Evolutionary conservation across 2,113 vertebrate genomes (phyloP).

Genomic region (Microcebus tavaratra): DNA sequence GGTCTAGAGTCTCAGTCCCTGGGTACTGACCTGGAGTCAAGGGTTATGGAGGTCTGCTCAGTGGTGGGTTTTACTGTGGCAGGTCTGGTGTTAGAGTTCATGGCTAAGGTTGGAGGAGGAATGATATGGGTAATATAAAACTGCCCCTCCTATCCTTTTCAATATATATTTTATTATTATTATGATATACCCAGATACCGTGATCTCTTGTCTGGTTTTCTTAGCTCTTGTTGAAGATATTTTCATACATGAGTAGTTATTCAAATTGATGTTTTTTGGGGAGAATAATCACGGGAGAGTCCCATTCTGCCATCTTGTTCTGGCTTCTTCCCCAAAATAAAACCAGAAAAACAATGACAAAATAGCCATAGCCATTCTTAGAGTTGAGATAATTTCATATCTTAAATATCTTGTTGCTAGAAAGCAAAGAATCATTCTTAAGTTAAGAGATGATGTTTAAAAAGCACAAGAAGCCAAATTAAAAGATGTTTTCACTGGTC

Average conservation of each 20-base stretch:
- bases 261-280: neutral
- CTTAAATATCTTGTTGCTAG: neutral
- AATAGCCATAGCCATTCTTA: neutral
- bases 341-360: neutral
- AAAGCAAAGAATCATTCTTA: neutral
- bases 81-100: too few species aligned
- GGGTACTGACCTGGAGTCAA: neutral
- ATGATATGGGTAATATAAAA: too few species aligned
- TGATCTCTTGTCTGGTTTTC: neutral
- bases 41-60: too few species aligned
- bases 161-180: too few species aligned
- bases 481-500: neutral
- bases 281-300: neutral
- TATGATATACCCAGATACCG: neutral
- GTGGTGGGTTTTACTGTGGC: too few species aligned
- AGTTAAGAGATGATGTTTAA: neutral
- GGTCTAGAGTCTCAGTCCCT: neutral
- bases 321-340: neutral
- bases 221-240: neutral
- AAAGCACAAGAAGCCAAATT: neutral
- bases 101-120: too few species aligned
- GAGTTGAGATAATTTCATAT: neutral
- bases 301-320: neutral
- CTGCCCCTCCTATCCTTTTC: too few species aligned
- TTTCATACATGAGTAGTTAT: neutral